A percentile compares a stretch with the other conserved stretches of the same genome.
Conservation (phyloP, 1,140 invertebrate species). For the Ceratosolen fusciceps region DNA sequence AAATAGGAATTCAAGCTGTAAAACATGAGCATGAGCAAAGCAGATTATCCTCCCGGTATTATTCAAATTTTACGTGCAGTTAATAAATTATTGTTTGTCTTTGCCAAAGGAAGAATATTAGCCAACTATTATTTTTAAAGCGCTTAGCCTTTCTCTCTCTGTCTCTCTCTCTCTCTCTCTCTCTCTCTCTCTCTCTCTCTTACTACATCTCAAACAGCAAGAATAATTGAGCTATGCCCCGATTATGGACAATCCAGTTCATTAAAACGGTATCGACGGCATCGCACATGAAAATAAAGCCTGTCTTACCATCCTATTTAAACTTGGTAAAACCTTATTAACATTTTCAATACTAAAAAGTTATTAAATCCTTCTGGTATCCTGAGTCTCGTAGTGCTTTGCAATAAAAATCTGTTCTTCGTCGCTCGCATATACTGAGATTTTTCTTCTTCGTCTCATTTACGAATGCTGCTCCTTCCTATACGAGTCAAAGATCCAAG, state of each 20-base stretch:
- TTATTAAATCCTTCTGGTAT: too few species aligned
- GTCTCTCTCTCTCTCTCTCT: background rate
- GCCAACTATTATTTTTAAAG: background rate
- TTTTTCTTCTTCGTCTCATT: background rate
- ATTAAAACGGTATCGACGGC: background rate
- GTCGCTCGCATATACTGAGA: background rate
- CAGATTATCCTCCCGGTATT: background rate
- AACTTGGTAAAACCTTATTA: background rate
- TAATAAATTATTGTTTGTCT: conserved; percentile 21
- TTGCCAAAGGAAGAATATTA: background rate
- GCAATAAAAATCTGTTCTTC: background rate
- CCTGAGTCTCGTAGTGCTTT: too few species aligned
- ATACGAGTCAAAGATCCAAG: background rate
- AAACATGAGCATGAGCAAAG: background rate
- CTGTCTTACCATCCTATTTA: background rate
- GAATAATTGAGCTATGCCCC: background rate
- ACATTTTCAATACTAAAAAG: background rate
- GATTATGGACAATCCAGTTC: background rate
- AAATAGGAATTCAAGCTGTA: conserved; percentile 29
- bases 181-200: background rate
- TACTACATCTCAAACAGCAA: background rate
- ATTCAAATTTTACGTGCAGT: conserved; percentile 17
- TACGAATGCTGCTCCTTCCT: background rate
- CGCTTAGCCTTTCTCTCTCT: background rate
- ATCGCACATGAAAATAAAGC: background rate